phyloP scores from a whole-genome alignment of 1,140 invertebrate species.

The Halictus rubicundus region DNA sequence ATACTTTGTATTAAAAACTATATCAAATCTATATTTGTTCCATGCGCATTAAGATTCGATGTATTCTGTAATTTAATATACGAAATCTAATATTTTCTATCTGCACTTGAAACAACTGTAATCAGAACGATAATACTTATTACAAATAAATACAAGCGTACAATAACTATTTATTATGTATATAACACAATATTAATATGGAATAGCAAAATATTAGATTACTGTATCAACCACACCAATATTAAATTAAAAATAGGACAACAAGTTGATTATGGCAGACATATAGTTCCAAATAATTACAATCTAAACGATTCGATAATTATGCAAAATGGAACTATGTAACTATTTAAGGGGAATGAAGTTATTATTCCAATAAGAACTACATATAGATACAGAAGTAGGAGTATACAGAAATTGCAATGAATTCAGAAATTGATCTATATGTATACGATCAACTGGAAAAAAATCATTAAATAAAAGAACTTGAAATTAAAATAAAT shows the following conservation, averaged over 20 bases:
- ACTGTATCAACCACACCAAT: background rate
- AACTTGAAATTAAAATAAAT: background rate
- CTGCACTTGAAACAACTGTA: background rate
- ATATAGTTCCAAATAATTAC: background rate
- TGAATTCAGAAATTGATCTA: background rate
- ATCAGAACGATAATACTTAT: background rate
- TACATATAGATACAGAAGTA: background rate
- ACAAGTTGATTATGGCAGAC: no score
- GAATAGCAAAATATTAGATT: background rate
- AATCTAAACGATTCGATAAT: background rate
- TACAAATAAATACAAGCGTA: background rate
- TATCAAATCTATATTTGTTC: background rate
- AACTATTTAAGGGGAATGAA: background rate
- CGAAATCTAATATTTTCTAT: background rate
- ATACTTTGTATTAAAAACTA: background rate
- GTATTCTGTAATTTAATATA: background rate
- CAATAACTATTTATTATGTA: slow-evolving; percentile 27
- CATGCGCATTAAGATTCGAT: background rate
- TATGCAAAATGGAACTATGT: background rate
- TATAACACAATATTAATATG: background rate
- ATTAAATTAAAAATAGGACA: background rate
- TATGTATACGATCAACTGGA: background rate
- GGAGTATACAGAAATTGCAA: background rate
- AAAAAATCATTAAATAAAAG: slow-evolving; percentile 4
- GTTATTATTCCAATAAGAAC: background rate